These are phyloP conservation scores for Icerya purchasi DNA, from an alignment of 2,888 invertebrate genomes.

Conservation along the genomic window DNA sequence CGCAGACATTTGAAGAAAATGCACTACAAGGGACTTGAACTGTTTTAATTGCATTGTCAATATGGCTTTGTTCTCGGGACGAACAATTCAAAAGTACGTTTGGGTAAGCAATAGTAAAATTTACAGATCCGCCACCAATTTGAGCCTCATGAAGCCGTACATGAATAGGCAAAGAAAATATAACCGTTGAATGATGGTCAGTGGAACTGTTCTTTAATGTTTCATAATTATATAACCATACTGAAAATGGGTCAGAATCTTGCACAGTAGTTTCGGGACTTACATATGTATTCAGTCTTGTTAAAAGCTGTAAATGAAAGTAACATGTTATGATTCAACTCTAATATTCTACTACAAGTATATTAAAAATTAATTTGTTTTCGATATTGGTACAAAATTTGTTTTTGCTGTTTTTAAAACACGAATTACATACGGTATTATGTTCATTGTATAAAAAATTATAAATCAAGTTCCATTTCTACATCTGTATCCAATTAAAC, in stretches of 20 bases:
- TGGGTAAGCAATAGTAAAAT: slow-evolving; percentile 4
- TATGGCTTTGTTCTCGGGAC: neutral
- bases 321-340: too few relatives aligned
- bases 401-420: too few relatives aligned
- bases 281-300: neutral
- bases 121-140: slow-evolving; percentile 6
- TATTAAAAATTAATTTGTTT: too few relatives aligned
- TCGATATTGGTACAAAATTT: too few relatives aligned
- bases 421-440: too few relatives aligned
- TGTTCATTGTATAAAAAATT: too few relatives aligned
- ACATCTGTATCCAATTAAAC: too few relatives aligned
- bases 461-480: too few relatives aligned
- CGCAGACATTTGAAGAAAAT: neutral
- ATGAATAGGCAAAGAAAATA: slow-evolving; percentile 1
- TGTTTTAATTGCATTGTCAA: neutral
- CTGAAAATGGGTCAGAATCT: neutral
- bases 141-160: slow-evolving; percentile 10
- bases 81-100: neutral
- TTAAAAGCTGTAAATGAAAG: neutral
- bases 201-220: neutral
- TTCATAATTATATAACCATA: slow-evolving; percentile 4
- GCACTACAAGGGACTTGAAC: slow-evolving; percentile 3
- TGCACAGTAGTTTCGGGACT: slow-evolving; percentile 1
- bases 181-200: neutral
- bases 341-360: too few relatives aligned